A percentile compares a stretch with the other conserved stretches of the same genome.
These are phyloP conservation scores for Mustelus asterias DNA, from an alignment of 2,113 vertebrate genomes.

Conservation along the genomic window DNA sequence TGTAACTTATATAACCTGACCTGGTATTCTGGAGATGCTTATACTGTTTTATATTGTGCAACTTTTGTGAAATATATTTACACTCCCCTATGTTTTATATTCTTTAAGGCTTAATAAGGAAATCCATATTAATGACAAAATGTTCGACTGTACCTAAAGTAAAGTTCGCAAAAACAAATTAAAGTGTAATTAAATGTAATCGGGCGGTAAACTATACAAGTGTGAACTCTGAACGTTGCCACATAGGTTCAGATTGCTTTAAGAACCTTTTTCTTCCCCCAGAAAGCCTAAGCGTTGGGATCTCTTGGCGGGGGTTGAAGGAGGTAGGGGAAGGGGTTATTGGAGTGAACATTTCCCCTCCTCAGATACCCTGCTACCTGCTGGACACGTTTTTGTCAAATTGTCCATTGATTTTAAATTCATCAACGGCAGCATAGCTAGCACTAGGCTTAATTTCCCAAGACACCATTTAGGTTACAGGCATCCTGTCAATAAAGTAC, in stretches of 20 bases:
- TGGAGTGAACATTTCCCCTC: neutral
- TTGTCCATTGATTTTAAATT: constrained; percentile 39
- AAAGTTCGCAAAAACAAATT: neutral
- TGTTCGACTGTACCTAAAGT: neutral
- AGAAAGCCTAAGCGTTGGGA: neutral
- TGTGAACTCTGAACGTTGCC: neutral
- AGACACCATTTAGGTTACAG: constrained; percentile 38
- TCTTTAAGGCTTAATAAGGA: neutral
- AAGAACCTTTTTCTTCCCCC: neutral
- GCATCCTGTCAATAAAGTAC: constrained; percentile 38
- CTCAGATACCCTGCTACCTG: neutral
- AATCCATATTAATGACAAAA: neutral
- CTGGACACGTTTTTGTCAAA: constrained; percentile 21
- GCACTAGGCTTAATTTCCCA: constrained; percentile 39
- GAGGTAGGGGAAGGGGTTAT: neutral
- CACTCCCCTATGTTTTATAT: neutral
- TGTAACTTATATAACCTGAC: neutral
- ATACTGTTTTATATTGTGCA: neutral
- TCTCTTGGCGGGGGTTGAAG: neutral
- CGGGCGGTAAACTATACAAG: too few relatives aligned
- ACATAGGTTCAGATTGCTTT: neutral
- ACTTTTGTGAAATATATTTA: neutral
- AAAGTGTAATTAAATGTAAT: neutral
- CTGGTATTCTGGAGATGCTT: neutral
- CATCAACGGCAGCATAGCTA: constrained; percentile 24